phyloP scores from a whole-genome alignment of 2,888 invertebrate species.

The Baccha elongata region DNA sequence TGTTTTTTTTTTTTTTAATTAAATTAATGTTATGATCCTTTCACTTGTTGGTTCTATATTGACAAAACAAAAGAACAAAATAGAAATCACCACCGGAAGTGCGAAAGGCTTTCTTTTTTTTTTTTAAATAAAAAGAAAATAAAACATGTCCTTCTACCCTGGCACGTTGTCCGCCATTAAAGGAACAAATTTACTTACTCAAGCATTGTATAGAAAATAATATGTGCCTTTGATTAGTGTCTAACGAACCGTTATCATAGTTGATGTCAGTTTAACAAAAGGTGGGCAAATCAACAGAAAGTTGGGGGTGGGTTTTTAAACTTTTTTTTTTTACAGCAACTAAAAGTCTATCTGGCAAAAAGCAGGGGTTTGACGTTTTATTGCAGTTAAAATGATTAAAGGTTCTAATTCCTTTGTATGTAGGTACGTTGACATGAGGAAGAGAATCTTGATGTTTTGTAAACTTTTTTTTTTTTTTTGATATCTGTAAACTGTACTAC shows the following conservation, averaged over 20 bases:
- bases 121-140: conserved; percentile 16
- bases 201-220: conserved; percentile 36
- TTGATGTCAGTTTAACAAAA: conserved; percentile 64
- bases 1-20: conserved; percentile 69
- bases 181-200: conserved; percentile 66
- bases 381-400: conserved; percentile 67
- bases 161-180: conserved; percentile 30
- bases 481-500: conserved; percentile 20
- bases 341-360: conserved; percentile 22
- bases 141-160: conserved; percentile 11
- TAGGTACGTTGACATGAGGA: conserved; percentile 9
- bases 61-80: conserved; percentile 3
- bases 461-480: conserved; percentile 7
- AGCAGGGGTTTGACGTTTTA: conserved; percentile 28
- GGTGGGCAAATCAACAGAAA: conserved; percentile 23
- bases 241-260: conserved; percentile 71
- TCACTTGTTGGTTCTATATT: conserved; percentile 21
- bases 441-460: not conserved
- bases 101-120: conserved; percentile 58
- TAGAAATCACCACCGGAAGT: conserved; percentile 57
- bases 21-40: conserved; percentile 63
- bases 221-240: conserved; percentile 70
- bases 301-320: conserved; percentile 52
- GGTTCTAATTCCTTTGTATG: conserved; percentile 51
- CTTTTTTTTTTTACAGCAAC: conserved; percentile 37